phyloP scores from a whole-genome alignment of 1,140 invertebrate genomes.

The Platorchestia sp. region DNA sequence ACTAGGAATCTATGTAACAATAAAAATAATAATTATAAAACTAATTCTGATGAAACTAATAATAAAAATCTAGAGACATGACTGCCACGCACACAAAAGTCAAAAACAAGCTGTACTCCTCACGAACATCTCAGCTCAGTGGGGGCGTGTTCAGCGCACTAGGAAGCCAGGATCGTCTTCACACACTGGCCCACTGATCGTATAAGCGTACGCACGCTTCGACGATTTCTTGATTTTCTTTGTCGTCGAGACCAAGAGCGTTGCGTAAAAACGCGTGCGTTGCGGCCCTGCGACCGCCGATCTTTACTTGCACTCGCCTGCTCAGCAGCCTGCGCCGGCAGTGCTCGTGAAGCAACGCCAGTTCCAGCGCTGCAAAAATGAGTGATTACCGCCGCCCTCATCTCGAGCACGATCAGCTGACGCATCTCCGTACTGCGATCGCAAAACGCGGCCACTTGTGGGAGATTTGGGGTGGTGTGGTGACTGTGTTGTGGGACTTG shows the following conservation, averaged over 20 bases:
- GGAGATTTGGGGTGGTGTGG: not conserved
- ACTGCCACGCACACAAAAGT: not conserved
- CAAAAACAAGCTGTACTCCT: not conserved
- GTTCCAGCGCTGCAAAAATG: not conserved
- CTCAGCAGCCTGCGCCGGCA: not conserved
- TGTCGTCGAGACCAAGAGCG: not conserved
- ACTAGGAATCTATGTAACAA: too few relatives aligned
- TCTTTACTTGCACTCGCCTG: slow-evolving; percentile 45
- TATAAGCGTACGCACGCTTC: not conserved
- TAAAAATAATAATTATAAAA: too few relatives aligned
- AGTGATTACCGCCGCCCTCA: not conserved
- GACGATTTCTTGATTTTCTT: slow-evolving; percentile 27
- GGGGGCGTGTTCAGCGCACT: not conserved
- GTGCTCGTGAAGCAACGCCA: slow-evolving; percentile 5
- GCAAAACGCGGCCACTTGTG: not conserved
- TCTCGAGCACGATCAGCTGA: not conserved
- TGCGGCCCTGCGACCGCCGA: not conserved
- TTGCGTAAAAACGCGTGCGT: not conserved
- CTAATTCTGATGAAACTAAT: too few relatives aligned
- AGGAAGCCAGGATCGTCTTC: slow-evolving; percentile 3
- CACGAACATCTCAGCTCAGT: too few relatives aligned
- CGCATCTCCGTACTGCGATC: not conserved
- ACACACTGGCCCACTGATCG: slow-evolving; percentile 50
- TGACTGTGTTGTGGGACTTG: not conserved
- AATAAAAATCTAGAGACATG: too few relatives aligned